Evolutionary conservation across 1,140 invertebrate species (phyloP), one percentile per base, ranked within the genome.

Genomic region (Pinna nobilis): DNA sequence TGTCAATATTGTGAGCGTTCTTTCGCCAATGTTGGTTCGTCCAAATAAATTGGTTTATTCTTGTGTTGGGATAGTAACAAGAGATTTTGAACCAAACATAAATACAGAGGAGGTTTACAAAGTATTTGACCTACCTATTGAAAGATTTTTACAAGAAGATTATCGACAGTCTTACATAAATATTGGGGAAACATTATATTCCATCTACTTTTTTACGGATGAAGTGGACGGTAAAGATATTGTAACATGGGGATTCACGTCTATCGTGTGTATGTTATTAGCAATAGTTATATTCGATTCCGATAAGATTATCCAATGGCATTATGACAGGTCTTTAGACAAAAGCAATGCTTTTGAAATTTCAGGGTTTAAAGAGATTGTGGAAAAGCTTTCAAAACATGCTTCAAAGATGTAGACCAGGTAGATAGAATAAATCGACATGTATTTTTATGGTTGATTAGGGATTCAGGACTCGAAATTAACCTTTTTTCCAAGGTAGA

Each of bases 61-160:
- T 25, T 72, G 80, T 25, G 74, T 82, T 33, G 81, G 76, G n/a
- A 53, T 80, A 5, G 75, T 82, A 70, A 68, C 78, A 0, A 44
- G 15, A 35, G 70, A 77, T 51, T 80, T 82, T 69, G 57, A 66
- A 23, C 78, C 77, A n/a, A 15, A 32, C 13, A 61, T 70, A n/a
- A 80, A 82, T 64, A 51, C 63, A 28, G 30, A 61, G 9, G 81
- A 82, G 61, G 81, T 82, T 0, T 41, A 74, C 2, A 63, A 60
- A 30, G 74, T 76, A 11, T 80, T 82, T 47, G 68, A 47, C 39
- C 41, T 82, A 32, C 78, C 81, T 6, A 35, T 82, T 18, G 55
- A 49, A 15, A 63, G 74, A 55, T 82, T 80, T 79, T 37, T 82
- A 15, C 49, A 44, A 5, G 66, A 75, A 15, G 66, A 70, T 33